Percentiles rank a stretch among this genome's conserved stretches.
These are phyloP conservation scores for Actenoides lindsayi DNA, from an alignment of 2,113 vertebrate genomes.

Conservation along the genomic window DNA sequence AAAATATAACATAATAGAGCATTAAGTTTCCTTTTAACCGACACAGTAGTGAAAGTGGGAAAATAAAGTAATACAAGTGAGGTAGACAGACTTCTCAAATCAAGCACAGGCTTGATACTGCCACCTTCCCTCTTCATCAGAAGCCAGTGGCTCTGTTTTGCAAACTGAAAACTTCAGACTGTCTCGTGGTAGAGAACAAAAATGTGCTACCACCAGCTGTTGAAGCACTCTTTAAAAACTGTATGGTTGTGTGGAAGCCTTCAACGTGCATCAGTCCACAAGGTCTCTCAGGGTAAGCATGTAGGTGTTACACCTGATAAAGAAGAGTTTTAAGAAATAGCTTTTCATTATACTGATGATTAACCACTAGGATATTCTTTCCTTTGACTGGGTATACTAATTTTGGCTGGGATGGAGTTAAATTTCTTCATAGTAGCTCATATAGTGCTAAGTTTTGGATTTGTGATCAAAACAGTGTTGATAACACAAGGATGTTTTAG, in stretches of 20 bases:
- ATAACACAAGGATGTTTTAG: background rate
- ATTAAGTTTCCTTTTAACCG: background rate
- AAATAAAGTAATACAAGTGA: background rate
- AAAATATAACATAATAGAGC: background rate
- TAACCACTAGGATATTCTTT: background rate
- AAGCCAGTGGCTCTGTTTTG: background rate
- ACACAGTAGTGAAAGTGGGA: background rate
- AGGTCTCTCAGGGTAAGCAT: background rate
- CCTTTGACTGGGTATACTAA: background rate
- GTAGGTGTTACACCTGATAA: background rate
- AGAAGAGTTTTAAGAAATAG: background rate
- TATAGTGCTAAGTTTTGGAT: background rate
- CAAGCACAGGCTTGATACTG: background rate
- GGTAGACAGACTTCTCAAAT: background rate
- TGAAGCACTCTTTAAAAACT: background rate
- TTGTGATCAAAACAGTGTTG: background rate
- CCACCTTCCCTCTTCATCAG: background rate
- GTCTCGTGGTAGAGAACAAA: background rate
- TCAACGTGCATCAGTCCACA: background rate
- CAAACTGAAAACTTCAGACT: background rate
- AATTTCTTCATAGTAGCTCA: background rate
- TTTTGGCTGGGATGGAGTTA: background rate
- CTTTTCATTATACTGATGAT: background rate
- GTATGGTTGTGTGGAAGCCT: background rate
- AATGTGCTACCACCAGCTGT: background rate